Evolutionary conservation across 1,140 invertebrate genomes (phyloP).

Genomic region (Metaphire vulgaris): DNA sequence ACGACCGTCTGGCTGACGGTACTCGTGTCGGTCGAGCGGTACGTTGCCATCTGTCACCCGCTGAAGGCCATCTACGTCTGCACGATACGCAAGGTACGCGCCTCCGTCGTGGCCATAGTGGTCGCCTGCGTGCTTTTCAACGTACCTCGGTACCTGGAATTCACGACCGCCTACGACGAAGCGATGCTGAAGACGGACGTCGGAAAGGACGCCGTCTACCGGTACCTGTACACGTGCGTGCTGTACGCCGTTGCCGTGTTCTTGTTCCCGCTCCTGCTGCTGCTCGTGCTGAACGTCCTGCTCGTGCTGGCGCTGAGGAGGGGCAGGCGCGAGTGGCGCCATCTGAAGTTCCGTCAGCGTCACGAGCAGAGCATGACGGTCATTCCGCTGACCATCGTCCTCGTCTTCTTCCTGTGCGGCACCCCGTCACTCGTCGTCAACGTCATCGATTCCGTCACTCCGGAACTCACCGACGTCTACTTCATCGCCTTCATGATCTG

Average conservation of each 20-base stretch:
- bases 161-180: neutral
- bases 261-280: slow-evolving; percentile 26
- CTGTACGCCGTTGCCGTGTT: slow-evolving; percentile 30
- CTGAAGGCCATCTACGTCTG: slow-evolving; percentile 14
- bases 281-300: slow-evolving; percentile 26
- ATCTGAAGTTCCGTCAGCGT: slow-evolving; percentile 19
- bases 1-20: slow-evolving; percentile 49
- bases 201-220: slow-evolving; percentile 22
- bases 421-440: slow-evolving; percentile 29
- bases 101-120: slow-evolving; percentile 15
- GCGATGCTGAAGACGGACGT: slow-evolving; percentile 12
- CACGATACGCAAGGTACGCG: slow-evolving; percentile 11
- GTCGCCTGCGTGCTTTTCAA: slow-evolving; percentile 21
- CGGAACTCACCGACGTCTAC: neutral
- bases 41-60: slow-evolving; percentile 26
- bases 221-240: slow-evolving; percentile 28
- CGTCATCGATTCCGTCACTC: slow-evolving; percentile 24
- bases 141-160: slow-evolving; percentile 32
- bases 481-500: slow-evolving; percentile 27
- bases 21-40: slow-evolving; percentile 44
- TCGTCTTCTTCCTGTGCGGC: slow-evolving; percentile 32
- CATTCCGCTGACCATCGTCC: slow-evolving; percentile 31
- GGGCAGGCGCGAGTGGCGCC: slow-evolving; percentile 24
- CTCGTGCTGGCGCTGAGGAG: slow-evolving; percentile 27
- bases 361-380: slow-evolving; percentile 31